These are phyloP conservation scores for Pollenia amentaria DNA, from an alignment of 2,888 invertebrate species.

Conservation along the genomic window DNA sequence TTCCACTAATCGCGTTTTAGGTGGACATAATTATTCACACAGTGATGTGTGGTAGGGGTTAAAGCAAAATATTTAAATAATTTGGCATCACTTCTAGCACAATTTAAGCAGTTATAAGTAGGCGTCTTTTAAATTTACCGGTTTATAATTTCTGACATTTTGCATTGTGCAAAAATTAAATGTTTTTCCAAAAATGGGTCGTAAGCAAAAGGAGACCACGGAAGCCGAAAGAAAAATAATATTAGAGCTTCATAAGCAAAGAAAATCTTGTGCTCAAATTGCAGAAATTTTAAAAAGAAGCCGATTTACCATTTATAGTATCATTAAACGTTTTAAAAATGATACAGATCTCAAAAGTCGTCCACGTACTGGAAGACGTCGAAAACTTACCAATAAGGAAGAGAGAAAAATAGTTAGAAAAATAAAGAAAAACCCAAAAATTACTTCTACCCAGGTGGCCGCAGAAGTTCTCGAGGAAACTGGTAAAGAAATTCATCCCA, in stretches of 20 bases:
- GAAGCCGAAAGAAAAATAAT: slow-evolving; percentile 38
- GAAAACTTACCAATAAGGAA: slow-evolving; percentile 3
- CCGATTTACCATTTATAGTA: slow-evolving; percentile 41
- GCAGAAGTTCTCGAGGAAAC: not conserved
- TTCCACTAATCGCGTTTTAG: too few relatives aligned
- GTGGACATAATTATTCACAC: too few relatives aligned
- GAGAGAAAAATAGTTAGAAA: slow-evolving; percentile 25
- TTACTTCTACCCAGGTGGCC: not conserved
- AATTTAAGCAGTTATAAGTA: too few relatives aligned
- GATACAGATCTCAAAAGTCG: not conserved
- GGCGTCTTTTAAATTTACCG: too few relatives aligned
- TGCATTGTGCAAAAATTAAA: too few relatives aligned
- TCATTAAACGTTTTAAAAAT: slow-evolving; percentile 46
- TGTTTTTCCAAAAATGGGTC: too few relatives aligned
- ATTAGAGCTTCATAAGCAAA: slow-evolving; percentile 40
- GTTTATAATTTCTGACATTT: too few relatives aligned
- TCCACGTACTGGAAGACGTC: slow-evolving; percentile 19
- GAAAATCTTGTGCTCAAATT: slow-evolving; percentile 45
- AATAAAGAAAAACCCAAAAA: slow-evolving; percentile 16
- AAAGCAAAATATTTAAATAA: too few relatives aligned
- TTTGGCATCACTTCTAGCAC: too few relatives aligned
- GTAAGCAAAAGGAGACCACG: not conserved
- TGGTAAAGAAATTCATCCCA: slow-evolving; percentile 29
- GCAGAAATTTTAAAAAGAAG: slow-evolving; percentile 47
- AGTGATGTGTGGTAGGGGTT: too few relatives aligned